phyloP scores from a whole-genome alignment of 2,113 vertebrate species.

The Cebidichthys violaceus region DNA sequence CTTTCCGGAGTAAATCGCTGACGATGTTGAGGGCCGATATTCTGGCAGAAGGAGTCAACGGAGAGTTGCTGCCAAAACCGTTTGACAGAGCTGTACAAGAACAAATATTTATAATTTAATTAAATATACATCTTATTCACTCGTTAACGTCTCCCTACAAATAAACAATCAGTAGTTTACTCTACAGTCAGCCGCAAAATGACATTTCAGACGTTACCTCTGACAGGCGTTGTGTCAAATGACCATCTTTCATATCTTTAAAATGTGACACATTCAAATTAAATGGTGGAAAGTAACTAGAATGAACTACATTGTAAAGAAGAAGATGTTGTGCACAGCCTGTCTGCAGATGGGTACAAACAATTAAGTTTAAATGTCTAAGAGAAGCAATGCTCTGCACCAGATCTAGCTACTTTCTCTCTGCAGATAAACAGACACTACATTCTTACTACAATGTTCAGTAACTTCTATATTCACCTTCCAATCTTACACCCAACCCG shows the following conservation, averaged over 20 bases:
- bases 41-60: slow-evolving; percentile 95
- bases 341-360: neutral
- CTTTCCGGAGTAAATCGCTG: slow-evolving; percentile 96
- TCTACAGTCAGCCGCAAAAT: too few relatives aligned
- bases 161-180: neutral
- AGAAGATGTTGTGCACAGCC: neutral
- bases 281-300: neutral
- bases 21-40: slow-evolving; percentile 99
- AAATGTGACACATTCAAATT: neutral
- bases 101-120: neutral
- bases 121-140: neutral
- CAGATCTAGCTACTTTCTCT: neutral
- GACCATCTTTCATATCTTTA: too few relatives aligned
- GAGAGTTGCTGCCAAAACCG: slow-evolving; percentile 91
- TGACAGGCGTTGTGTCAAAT: too few relatives aligned
- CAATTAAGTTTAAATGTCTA: too few relatives aligned
- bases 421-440: neutral
- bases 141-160: neutral
- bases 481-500: neutral
- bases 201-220: too few relatives aligned
- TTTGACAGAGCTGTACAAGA: slow-evolving; percentile 87
- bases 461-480: neutral
- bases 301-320: neutral
- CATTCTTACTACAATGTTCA: neutral
- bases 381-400: too few relatives aligned